Percentiles rank a stretch among this genome's conserved stretches.
Conservation (phyloP, 2,888 invertebrate species). For the Hetaerina titia region DNA sequence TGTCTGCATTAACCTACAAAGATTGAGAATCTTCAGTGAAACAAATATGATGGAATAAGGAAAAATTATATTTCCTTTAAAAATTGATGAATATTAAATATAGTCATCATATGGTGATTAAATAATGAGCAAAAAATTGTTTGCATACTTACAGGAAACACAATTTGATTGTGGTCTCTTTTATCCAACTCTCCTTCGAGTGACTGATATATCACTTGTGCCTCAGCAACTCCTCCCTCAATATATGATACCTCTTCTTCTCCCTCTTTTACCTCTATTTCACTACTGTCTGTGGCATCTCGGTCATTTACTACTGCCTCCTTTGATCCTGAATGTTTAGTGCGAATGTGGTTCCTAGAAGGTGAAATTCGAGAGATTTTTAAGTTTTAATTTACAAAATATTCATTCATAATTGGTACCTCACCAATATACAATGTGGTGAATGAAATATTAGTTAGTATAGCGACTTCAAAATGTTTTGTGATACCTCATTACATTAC, state of each 20-base stretch:
- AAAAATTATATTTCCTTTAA: no score
- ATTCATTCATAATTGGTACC: no score
- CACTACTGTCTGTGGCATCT: slow-evolving; percentile 49
- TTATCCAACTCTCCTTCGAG: slow-evolving; percentile 48
- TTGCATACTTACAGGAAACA: background rate
- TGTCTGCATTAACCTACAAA: no score
- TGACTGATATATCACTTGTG: slow-evolving; percentile 32
- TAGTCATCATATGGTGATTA: no score
- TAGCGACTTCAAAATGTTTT: no score
- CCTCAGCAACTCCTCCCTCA: slow-evolving; percentile 49
- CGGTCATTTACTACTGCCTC: slow-evolving; percentile 39
- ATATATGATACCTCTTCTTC: slow-evolving; percentile 49
- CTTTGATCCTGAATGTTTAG: slow-evolving; percentile 48
- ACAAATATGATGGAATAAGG: no score
- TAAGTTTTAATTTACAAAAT: no score
- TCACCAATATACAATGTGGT: no score
- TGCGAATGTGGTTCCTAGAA: slow-evolving; percentile 47
- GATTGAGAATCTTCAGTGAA: no score
- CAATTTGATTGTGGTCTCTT: slow-evolving; percentile 4
- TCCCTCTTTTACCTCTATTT: slow-evolving; percentile 43
- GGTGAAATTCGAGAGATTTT: background rate
- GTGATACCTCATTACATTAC: no score
- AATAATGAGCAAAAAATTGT: background rate
- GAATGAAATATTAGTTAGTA: no score
- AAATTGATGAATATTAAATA: no score